A percentile compares a stretch with the other conserved stretches of the same genome.
phyloP scores from a whole-genome alignment of 2,888 invertebrate species.

The Arrhopalites spinosus region DNA sequence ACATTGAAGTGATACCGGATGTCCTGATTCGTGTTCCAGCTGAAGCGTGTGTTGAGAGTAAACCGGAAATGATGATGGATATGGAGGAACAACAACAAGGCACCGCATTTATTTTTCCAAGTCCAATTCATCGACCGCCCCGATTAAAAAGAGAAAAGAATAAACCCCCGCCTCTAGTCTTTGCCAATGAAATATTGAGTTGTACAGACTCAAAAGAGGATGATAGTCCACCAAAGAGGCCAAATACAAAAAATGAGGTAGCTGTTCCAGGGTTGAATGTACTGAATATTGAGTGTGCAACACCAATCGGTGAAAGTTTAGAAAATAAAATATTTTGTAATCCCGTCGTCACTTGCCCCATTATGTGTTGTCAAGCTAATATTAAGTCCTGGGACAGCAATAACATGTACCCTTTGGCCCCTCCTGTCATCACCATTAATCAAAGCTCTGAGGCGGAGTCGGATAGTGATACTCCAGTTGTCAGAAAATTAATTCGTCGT shows the following conservation, averaged over 20 bases:
- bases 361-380: conserved; percentile 27
- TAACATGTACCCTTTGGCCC: conserved; percentile 40
- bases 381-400: conserved; percentile 42
- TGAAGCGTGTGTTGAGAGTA: conserved; percentile 50
- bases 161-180: conserved; percentile 56
- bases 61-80: conserved; percentile 33
- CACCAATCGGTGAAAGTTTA: conserved; percentile 48
- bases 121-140: conserved; percentile 22
- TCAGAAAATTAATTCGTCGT: conserved; percentile 59
- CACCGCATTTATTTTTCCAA: conserved; percentile 26
- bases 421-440: conserved; percentile 59
- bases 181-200: conserved; percentile 55
- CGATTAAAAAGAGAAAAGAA: conserved; percentile 44
- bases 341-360: conserved; percentile 10
- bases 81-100: conserved; percentile 15
- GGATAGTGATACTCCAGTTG: conserved; percentile 60
- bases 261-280: conserved; percentile 55
- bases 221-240: conserved; percentile 7
- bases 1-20: conserved; percentile 54
- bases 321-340: not conserved
- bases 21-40: conserved; percentile 56
- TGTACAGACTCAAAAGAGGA: conserved; percentile 35
- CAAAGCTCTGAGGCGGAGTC: conserved; percentile 62
- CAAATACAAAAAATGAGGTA: conserved; percentile 34
- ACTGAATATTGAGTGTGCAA: conserved; percentile 55